These are phyloP conservation scores for Ommatoiulus sabulosus DNA, from an alignment of 2,888 invertebrate genomes.

Conservation along the genomic window DNA sequence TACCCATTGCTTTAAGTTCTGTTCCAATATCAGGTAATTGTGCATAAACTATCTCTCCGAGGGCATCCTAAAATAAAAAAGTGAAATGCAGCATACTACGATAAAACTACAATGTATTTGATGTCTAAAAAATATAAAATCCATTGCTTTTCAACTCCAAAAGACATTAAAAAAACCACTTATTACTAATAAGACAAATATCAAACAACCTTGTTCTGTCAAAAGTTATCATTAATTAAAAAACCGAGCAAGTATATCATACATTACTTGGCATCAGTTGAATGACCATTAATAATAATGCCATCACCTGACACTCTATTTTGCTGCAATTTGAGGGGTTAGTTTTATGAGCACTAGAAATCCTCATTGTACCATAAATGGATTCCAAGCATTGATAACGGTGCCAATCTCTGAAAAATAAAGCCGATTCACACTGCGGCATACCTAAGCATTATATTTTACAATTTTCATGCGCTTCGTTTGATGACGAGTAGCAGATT, in stretches of 20 bases:
- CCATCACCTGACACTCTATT: no score
- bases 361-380: constrained; percentile 50
- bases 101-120: not conserved
- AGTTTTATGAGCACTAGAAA: not conserved
- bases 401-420: not conserved
- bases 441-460: not conserved
- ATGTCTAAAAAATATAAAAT: no score
- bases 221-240: no score
- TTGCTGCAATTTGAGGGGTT: not conserved
- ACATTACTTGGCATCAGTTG: no score
- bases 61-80: constrained; percentile 77
- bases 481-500: no score
- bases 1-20: constrained; percentile 77
- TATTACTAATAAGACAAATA: no score
- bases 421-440: not conserved
- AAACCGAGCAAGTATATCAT: no score
- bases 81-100: not conserved
- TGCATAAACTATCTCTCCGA: constrained; percentile 97
- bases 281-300: no score
- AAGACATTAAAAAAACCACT: no score
- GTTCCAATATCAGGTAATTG: constrained; percentile 88
- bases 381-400: not conserved
- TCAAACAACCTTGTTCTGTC: no score
- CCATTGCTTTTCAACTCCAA: no score
- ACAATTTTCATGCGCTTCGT: no score